Evolutionary conservation across 92 coral and sea anemone genomes (phyloP).

Genomic region (Porites divaricata): DNA sequence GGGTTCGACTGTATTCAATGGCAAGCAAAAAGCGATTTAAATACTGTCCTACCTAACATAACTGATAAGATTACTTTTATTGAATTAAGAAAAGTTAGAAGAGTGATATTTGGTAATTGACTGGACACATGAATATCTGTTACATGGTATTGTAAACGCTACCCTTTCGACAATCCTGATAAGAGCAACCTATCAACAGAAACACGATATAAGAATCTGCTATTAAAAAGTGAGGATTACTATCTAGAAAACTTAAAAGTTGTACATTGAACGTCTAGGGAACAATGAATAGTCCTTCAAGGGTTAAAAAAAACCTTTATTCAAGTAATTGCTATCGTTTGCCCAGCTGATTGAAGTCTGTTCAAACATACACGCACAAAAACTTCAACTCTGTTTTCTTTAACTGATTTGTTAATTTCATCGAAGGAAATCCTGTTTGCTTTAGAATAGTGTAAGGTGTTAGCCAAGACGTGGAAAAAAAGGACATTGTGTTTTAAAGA

Average conservation of each 20-base stretch:
- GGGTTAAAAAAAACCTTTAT: background rate
- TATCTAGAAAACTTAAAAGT: background rate
- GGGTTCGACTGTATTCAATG: too few species aligned
- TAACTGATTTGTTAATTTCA: slow-evolving; percentile 16
- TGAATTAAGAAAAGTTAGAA: background rate
- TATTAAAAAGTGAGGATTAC: background rate
- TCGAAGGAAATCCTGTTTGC: slow-evolving; percentile 1
- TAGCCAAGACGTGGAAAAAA: background rate
- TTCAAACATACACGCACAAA: slow-evolving; percentile 1
- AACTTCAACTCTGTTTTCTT: background rate
- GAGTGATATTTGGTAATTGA: background rate
- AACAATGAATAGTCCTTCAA: background rate
- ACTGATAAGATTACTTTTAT: background rate
- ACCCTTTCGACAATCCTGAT: background rate
- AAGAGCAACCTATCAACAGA: background rate
- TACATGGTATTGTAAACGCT: slow-evolving; percentile 10
- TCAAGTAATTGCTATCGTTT: background rate
- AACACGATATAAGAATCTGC: background rate
- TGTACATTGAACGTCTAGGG: background rate
- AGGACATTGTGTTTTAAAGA: background rate
- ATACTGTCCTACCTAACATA: background rate
- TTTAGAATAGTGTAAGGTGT: background rate
- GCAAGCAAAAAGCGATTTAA: background rate
- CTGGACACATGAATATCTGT: background rate
- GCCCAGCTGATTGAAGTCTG: slow-evolving; percentile 31